Evolutionary conservation across 2,888 invertebrate genomes (phyloP).

Genomic region (Mesorhabditis spiculigera): DNA sequence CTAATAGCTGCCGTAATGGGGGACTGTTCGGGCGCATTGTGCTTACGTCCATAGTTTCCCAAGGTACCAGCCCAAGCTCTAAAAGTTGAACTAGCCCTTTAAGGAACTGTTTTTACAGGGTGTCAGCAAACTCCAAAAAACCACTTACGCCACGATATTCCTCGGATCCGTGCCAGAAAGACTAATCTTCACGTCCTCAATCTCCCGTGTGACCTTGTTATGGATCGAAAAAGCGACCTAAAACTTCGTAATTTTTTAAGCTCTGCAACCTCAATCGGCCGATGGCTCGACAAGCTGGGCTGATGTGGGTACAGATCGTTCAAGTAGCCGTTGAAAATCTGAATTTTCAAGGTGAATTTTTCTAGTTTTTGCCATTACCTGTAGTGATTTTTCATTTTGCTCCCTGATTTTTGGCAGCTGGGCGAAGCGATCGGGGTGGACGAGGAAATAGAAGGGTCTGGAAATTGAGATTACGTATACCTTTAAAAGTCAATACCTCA

Average conservation of each 20-base stretch:
- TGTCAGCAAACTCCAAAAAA: neutral
- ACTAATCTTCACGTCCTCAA: constrained; percentile 39
- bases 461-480: neutral
- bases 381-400: constrained; percentile 54
- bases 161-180: constrained; percentile 50
- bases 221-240: constrained; percentile 44
- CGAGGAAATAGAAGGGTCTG: constrained; percentile 62
- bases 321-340: constrained; percentile 57
- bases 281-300: constrained; percentile 17
- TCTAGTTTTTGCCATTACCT: constrained; percentile 23
- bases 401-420: constrained; percentile 57
- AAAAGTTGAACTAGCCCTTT: too few species aligned
- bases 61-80: too few species aligned
- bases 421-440: constrained; percentile 63
- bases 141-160: constrained; percentile 41
- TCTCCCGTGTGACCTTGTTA: constrained; percentile 19
- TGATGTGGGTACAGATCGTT: constrained; percentile 49
- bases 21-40: too few species aligned
- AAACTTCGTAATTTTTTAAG: neutral
- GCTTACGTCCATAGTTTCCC: too few species aligned
- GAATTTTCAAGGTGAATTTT: constrained; percentile 8
- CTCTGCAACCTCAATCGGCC: constrained; percentile 18
- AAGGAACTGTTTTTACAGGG: too few species aligned
- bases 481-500: neutral
- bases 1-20: too few species aligned